phyloP scores from a whole-genome alignment of 2,797 vertebrate species.

The Eulemur albifrons region DNA sequence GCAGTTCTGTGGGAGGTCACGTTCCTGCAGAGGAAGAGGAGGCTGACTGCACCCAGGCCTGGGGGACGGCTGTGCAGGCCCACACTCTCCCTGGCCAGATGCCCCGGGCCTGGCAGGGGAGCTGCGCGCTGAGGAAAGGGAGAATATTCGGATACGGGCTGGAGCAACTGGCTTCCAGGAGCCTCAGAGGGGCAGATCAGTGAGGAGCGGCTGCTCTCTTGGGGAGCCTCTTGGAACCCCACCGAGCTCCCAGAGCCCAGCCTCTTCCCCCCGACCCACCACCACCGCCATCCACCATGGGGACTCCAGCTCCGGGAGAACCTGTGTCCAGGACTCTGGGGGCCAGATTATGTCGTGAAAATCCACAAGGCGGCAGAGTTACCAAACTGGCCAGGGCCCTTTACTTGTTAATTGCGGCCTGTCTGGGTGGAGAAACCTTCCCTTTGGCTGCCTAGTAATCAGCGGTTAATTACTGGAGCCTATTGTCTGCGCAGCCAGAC shows the following conservation, averaged over 20 bases:
- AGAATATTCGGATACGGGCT: neutral
- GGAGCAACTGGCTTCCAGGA: neutral
- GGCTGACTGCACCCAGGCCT: slow-evolving; percentile 27
- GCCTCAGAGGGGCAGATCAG: neutral
- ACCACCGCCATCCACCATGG: no score
- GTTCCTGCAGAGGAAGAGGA: slow-evolving; percentile 44
- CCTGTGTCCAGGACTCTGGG: neutral
- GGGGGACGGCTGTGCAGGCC: slow-evolving; percentile 48
- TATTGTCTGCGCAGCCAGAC: neutral
- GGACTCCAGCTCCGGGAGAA: no score
- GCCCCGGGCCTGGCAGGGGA: neutral
- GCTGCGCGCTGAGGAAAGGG: neutral
- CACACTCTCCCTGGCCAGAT: neutral
- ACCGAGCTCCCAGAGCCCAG: fast-evolving
- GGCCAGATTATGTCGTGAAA: neutral
- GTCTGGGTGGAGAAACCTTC: neutral
- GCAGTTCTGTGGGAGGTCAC: slow-evolving; percentile 30
- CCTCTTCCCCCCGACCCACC: no score
- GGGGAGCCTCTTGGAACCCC: neutral
- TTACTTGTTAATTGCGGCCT: neutral
- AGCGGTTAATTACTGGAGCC: neutral
- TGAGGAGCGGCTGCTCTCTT: neutral
- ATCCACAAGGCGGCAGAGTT: no score
- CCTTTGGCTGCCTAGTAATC: neutral
- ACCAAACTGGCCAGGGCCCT: neutral